phyloP scores from a whole-genome alignment of 2,797 vertebrate genomes.

The Schizothorax lantsangensis region DNA sequence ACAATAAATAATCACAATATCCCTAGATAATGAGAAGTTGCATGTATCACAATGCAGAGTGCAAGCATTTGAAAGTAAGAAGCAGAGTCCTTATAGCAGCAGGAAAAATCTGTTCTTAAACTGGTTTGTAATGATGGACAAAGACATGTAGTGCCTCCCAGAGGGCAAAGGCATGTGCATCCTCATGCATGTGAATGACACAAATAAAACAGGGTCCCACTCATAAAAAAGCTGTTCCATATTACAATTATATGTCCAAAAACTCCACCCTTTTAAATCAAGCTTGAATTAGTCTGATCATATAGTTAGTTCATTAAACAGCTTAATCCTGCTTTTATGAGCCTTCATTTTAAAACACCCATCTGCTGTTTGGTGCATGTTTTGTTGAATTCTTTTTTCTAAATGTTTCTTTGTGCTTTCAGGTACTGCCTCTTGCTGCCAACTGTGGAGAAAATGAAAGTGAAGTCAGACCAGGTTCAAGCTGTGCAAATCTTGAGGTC shows the following conservation, averaged over 20 bases:
- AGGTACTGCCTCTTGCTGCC: neutral
- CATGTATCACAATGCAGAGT: too few relatives aligned
- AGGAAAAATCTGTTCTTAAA: too few relatives aligned
- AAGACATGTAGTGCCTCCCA: neutral
- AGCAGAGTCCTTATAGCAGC: too few relatives aligned
- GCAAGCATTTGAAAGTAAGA: too few relatives aligned
- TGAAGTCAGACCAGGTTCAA: too few relatives aligned
- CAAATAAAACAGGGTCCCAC: neutral
- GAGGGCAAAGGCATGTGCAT: neutral
- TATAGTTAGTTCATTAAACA: neutral
- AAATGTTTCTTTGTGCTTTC: conserved; percentile 16
- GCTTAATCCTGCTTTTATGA: neutral
- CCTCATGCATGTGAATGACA: neutral
- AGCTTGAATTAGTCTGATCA: neutral
- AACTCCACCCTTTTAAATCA: neutral
- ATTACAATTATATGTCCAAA: neutral
- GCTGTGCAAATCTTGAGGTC: too few relatives aligned
- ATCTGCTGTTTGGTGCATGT: too few relatives aligned
- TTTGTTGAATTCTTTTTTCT: neutral
- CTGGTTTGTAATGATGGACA: neutral
- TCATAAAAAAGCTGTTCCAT: too few relatives aligned
- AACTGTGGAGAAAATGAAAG: too few relatives aligned
- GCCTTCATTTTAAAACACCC: conserved; percentile 8
- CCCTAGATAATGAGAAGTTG: too few relatives aligned
- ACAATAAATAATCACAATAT: too few relatives aligned